Evolutionary conservation across 1,140 invertebrate species (phyloP).

Genomic region (Anastrepha obliqua): DNA sequence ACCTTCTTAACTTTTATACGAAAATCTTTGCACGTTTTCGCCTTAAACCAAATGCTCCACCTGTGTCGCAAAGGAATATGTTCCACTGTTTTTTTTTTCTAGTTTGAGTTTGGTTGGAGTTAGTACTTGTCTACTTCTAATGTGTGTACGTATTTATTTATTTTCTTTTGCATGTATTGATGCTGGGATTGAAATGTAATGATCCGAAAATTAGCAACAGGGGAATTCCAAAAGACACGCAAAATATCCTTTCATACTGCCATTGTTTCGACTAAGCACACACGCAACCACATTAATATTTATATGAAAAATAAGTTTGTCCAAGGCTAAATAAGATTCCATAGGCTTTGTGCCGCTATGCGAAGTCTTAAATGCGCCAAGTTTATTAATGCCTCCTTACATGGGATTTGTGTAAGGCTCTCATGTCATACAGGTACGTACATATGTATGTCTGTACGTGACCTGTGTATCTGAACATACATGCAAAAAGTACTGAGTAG

Average conservation of each 20-base stretch:
- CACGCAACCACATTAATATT: neutral
- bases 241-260: neutral
- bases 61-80: neutral
- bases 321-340: neutral
- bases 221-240: neutral
- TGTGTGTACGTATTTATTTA: too few species aligned
- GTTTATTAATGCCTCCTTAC: slow-evolving; percentile 22
- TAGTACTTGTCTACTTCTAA: neutral
- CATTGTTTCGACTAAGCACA: neutral
- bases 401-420: neutral
- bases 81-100: too few species aligned
- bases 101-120: neutral
- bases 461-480: too few species aligned
- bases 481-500: too few species aligned
- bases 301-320: neutral
- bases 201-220: slow-evolving; percentile 12
- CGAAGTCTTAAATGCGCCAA: slow-evolving; percentile 11
- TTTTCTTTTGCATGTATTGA: too few species aligned
- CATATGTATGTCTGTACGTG: neutral
- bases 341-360: neutral
- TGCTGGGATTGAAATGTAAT: neutral
- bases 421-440: neutral
- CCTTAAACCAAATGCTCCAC: slow-evolving; percentile 9
- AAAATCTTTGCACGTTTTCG: slow-evolving; percentile 25
- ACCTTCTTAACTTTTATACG: neutral